These are phyloP conservation scores for Agrypnia vestita DNA, from an alignment of 1,140 invertebrate species.

Conservation along the genomic window DNA sequence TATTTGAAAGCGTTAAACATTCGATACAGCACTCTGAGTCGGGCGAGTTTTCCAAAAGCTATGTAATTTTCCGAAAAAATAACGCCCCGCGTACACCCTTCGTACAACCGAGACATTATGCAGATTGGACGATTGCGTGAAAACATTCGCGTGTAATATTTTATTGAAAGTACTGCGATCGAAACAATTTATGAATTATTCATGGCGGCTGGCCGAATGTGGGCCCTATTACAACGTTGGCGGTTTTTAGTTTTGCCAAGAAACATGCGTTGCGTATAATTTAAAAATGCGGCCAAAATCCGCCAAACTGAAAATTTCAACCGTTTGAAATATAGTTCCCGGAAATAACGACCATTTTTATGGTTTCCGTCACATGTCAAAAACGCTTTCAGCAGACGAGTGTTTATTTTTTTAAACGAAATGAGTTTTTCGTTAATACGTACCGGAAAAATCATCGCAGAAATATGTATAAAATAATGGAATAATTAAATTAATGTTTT, in stretches of 20 bases:
- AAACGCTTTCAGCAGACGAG: too few species aligned
- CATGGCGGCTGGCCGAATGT: constrained; percentile 21
- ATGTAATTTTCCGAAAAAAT: not conserved
- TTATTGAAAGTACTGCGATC: constrained; percentile 54
- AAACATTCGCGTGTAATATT: constrained; percentile 54
- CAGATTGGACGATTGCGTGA: constrained; percentile 59
- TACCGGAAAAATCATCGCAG: too few species aligned
- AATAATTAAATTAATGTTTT: too few species aligned
- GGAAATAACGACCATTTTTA: too few species aligned
- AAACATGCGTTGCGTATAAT: constrained; percentile 6
- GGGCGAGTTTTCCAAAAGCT: not conserved
- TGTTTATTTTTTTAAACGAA: too few species aligned
- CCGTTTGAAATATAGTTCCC: too few species aligned
- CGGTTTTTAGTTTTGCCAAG: constrained; percentile 12
- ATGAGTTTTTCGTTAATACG: too few species aligned
- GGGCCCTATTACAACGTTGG: constrained; percentile 13
- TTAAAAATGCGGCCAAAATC: not conserved
- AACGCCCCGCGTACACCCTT: constrained; percentile 21
- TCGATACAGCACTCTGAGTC: not conserved
- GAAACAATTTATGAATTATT: constrained; percentile 57
- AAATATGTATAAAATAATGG: too few species aligned
- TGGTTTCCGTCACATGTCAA: too few species aligned
- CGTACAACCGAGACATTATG: constrained; percentile 52
- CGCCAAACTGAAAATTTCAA: constrained; percentile 4
- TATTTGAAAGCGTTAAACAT: not conserved